Evolutionary conservation across 53 echinoderm and acorn worm genomes (phyloP), one percentile per base, ranked within the genome.

Genomic region (Temnopleurus reevesii): DNA sequence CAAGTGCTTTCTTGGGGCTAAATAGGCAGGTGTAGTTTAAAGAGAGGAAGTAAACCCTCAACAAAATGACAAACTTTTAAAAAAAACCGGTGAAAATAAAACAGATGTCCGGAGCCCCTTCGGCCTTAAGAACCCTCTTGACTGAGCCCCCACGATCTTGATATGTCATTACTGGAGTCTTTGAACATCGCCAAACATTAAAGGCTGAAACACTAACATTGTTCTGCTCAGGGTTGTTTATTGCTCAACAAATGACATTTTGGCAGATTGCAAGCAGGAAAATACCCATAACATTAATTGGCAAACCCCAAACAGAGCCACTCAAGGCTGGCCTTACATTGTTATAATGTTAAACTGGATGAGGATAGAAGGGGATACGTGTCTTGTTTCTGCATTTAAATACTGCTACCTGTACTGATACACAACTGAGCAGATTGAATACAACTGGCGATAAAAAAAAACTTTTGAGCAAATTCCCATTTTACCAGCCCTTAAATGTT

Each of bases 111-210:
- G 21, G 10, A 33, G 41, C n/a, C 19, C 38, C 21, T 41, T 5
- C 1, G 41, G 38, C 71, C 8, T 71, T 8, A 19, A 21, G 41
- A 71, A 7, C 71, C 41, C 71, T 71, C 38, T 71, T 43, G 23
- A 41, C 36, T 1, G 41, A 19, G n/a, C 71, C 71, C 15, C 28
- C 43, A 0, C 21, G 71, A 41, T 71, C 71, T 33, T 63, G 63
- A 71, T 4, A 18, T 12, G 43, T 38, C 71, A 71, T 71, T 19
- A 8, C 21, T 35, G 71, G 2, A 19, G 31, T 71, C 71, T 71
- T 71, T 71, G 71, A 41, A 41, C 71, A 71, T 71, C 36, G 18
- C 38, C n/a, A n/a, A n/a, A n/a, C n/a, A n/a, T n/a, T n/a, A n/a
- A 71, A 41, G 41, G 15, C 30, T 41, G 36, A 71, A 71, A 71